Evolutionary conservation across 1,140 invertebrate species (phyloP), one percentile per base, ranked within the genome.

Genomic region (Listronotus bonariensis): DNA sequence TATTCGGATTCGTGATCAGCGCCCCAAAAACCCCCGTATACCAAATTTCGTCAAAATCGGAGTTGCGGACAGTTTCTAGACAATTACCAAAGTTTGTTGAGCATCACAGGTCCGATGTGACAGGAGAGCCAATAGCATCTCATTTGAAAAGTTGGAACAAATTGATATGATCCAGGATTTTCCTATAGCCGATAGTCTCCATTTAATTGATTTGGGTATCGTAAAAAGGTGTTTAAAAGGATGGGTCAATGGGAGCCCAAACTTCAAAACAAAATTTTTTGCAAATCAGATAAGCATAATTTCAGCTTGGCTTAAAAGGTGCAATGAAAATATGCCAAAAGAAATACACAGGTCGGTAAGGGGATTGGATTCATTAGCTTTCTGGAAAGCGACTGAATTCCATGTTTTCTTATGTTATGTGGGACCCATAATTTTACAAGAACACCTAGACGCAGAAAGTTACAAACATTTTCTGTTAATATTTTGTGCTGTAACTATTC

Each of bases 111-210:
- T n/a, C n/a, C n/a, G n/a, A n/a, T n/a, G n/a, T n/a, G n/a, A n/a
- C n/a, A n/a, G n/a, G n/a, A n/a, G n/a, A n/a, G n/a, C 20, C 20
- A 3, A 26, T 26, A 26, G 2, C 20, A 26, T 26, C 20, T 26
- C 20, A 1, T 26, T 26, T 26, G 20, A 26, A 26, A 26, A 26
- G 5, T 26, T 26, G 20, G n/a, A n/a, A n/a, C 53, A 45, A 8
- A 67, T 73, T 11, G 54, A 75, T 51, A 72, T 75, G 70, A 34
- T 75, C 10, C 53, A 71, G 49, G 64, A 62, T 49, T 73, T 73
- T 68, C 68, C 68, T 14, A 65, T 72, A 3, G 60, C 31, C 17
- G 73, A 74, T 67, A 61, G 61, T 12, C 32, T 72, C 14, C 69
- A 74, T 56, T 53, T 73, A 17, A 65, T 74, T n/a, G 63, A 74